These are phyloP conservation scores for Chloroceryle amazona DNA, from an alignment of 2,797 vertebrate species.

Conservation along the genomic window DNA sequence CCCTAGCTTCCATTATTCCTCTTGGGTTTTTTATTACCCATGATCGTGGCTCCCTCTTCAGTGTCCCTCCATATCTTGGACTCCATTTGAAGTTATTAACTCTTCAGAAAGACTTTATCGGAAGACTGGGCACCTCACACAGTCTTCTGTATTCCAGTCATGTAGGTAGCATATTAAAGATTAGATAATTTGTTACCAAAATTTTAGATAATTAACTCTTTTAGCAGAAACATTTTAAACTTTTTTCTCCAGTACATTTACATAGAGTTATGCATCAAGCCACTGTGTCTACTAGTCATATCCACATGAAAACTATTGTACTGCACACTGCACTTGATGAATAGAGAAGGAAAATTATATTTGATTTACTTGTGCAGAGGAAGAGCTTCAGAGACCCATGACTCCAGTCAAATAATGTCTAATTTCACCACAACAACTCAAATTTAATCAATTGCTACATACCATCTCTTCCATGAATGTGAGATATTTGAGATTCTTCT, in stretches of 20 bases:
- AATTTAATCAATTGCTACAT: neutral
- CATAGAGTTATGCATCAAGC: neutral
- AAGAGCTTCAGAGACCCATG: neutral
- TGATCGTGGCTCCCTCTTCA: neutral
- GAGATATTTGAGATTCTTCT: neutral
- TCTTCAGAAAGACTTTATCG: neutral
- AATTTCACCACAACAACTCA: neutral
- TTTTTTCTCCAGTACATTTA: neutral
- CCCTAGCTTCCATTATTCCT: neutral
- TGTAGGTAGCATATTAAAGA: neutral
- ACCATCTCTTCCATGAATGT: neutral
- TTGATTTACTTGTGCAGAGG: neutral
- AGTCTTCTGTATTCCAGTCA: neutral
- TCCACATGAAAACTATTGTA: neutral
- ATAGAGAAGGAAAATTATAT: neutral
- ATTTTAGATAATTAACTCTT: neutral
- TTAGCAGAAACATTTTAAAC: neutral
- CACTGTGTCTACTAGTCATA: neutral
- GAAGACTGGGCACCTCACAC: neutral
- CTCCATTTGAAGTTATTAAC: neutral
- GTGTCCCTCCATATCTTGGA: accelerated
- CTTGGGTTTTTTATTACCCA: neutral
- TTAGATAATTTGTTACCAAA: neutral
- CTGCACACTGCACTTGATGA: neutral
- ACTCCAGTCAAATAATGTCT: neutral